Conservation (phyloP, 2,113 vertebrate species). For the Dasyornis broadbenti region DNA sequence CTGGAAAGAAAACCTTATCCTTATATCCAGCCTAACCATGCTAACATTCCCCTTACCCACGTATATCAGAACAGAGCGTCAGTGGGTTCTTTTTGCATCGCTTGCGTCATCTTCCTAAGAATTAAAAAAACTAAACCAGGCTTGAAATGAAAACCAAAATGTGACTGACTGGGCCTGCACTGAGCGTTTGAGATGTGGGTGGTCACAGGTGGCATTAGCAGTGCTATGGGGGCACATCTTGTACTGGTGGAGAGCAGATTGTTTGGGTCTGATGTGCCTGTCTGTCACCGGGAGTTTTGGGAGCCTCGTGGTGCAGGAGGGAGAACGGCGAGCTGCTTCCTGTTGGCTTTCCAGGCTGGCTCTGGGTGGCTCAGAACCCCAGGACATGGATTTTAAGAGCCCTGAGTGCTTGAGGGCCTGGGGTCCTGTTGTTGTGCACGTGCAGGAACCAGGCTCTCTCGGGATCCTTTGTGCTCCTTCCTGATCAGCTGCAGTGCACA, state of each 20-base stretch:
- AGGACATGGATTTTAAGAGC: not conserved
- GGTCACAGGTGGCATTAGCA: not conserved
- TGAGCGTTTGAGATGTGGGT: not conserved
- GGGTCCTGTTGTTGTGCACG: not conserved
- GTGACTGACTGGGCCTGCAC: not conserved
- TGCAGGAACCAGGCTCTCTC: not conserved
- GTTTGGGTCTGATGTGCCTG: accelerated
- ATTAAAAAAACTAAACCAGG: not conserved
- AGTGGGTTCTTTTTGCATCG: not conserved
- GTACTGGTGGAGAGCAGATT: accelerated
- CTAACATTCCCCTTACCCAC: not conserved
- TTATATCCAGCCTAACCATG: not conserved
- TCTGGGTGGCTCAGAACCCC: not conserved
- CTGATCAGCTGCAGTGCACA: not conserved
- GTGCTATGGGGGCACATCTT: not conserved
- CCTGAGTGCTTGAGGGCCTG: not conserved
- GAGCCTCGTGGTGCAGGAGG: not conserved
- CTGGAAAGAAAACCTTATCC: not conserved
- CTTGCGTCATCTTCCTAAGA: constrained; percentile 13
- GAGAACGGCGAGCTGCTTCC: accelerated
- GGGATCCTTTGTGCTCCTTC: constrained; percentile 37
- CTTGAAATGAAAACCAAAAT: not conserved
- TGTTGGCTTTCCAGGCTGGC: not conserved
- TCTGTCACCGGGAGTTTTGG: not conserved
- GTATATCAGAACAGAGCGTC: not conserved